Base-by-base conservation (phyloP, 2,888 invertebrate genomes). In the Carpatolechia fugitivella region DNA sequence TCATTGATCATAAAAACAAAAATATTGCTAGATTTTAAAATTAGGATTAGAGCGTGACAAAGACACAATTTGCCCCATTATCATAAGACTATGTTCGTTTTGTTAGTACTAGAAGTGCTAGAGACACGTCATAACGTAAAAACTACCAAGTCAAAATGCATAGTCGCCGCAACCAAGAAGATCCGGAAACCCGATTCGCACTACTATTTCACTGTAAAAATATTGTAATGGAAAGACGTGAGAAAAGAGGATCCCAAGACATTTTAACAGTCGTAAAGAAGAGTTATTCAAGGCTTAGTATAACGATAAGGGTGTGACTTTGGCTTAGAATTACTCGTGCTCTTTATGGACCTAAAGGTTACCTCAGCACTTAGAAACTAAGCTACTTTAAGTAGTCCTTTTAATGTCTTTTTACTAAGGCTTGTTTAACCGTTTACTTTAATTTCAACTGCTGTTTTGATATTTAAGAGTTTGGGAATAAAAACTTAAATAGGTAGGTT, bases 151-250 rank as follows among this genome's bases (percentile, higher is more conserved):
- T 1, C 35, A 11, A 35, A n/a, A 35, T 5, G 35, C 35, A 35
- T 35, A 35, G 11, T 35, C 24, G n/a, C 11, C 11, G 35, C n/a
- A 31, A 35, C 35, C 7, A 11, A 35, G n/a, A 11, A 18, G 11
- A 18, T 18, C 18, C 4, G 10, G 4, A 59, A 64, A 31, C 38
- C 51, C 36, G 14, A 38, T 20, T 11, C 11, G 49, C 58, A 70
- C 68, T 58, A 70, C 68, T 75, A 76, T 78, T 74, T 78, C 68
- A 69, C 66, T 65, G 74, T 60, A 67, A 78, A 78, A 77, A 80
- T 79, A 78, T 76, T 73, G 77, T 76, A 80, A 80, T 78, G 73
- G 77, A 66, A 68, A 62, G 69, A 62, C 64, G 64, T 53, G 58
- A 64, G 58, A 59, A 62, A 63, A 50, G 36, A 24, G 68, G 71